These are phyloP conservation scores for Potamilus streckersoni DNA, from an alignment of 1,140 invertebrate species.

Conservation along the genomic window DNA sequence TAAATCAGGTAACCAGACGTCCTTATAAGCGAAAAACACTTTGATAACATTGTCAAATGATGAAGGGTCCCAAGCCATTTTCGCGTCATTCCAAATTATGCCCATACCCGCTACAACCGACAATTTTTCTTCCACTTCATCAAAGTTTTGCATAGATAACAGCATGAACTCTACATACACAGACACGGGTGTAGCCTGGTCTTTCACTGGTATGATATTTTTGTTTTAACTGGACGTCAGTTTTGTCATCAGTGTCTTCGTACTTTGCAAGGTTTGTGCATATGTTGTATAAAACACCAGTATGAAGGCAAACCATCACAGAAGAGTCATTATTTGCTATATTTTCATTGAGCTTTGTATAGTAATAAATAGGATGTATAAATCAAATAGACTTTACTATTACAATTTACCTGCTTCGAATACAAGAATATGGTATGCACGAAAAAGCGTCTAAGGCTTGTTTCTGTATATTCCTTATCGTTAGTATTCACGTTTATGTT, in stretches of 20 bases:
- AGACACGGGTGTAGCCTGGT: neutral
- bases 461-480: too few species aligned
- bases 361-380: too few species aligned
- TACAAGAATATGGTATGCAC: too few species aligned
- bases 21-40: neutral
- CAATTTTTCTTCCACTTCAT: conserved; percentile 17
- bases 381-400: too few species aligned
- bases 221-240: conserved; percentile 6
- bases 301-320: too few species aligned
- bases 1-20: conserved; percentile 23
- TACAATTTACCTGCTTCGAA: too few species aligned
- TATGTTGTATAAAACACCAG: too few species aligned
- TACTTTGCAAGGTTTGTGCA: conserved; percentile 1
- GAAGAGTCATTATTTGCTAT: too few species aligned
- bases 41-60: neutral
- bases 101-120: neutral
- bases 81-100: conserved; percentile 11
- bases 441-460: too few species aligned
- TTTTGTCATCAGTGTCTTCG: conserved; percentile 1
- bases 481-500: too few species aligned
- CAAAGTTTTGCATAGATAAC: conserved; percentile 15
- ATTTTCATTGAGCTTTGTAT: too few species aligned
- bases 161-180: neutral
- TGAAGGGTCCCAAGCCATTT: conserved; percentile 13
- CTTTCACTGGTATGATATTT: conserved; percentile 2